phyloP scores from a whole-genome alignment of 2,888 invertebrate genomes.

The Sthenelais limicola region DNA sequence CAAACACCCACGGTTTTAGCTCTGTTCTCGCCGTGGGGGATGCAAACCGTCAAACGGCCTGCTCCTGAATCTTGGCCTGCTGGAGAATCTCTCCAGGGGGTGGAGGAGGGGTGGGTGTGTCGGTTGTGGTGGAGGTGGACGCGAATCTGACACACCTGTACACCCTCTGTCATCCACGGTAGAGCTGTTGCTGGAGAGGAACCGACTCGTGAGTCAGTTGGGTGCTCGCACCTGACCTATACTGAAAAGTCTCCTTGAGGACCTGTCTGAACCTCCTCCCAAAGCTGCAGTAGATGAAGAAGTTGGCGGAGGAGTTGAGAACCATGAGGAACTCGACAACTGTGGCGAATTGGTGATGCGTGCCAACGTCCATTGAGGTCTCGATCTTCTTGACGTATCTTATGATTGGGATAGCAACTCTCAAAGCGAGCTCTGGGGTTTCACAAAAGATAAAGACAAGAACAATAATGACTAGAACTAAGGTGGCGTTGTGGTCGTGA shows the following conservation, averaged over 20 bases:
- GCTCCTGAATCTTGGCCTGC: conserved; percentile 11
- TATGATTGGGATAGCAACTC: neutral
- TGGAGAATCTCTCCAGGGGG: neutral
- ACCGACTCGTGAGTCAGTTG: conserved; percentile 34
- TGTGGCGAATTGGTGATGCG: conserved; percentile 20
- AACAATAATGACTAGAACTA: conserved; percentile 51
- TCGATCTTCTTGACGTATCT: neutral
- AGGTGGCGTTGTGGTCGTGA: conserved; percentile 48
- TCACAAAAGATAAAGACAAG: conserved; percentile 51
- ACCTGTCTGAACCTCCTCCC: conserved; percentile 50
- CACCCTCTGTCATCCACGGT: conserved; percentile 33
- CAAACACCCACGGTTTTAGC: neutral
- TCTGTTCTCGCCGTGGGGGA: conserved; percentile 14
- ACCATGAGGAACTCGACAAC: conserved; percentile 45
- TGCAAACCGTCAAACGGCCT: conserved; percentile 15
- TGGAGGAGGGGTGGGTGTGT: neutral
- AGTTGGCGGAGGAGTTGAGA: conserved; percentile 53
- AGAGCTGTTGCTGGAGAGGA: conserved; percentile 37
- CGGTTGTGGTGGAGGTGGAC: conserved; percentile 3
- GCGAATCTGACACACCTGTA: conserved; percentile 24
- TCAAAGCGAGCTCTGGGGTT: conserved; percentile 45
- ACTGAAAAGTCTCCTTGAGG: conserved; percentile 45
- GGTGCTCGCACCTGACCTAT: neutral
- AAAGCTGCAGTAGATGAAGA: conserved; percentile 52
- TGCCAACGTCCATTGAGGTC: conserved; percentile 5